Conservation (phyloP, 1,140 invertebrate genomes). For the Drosophila micromelanica region DNA sequence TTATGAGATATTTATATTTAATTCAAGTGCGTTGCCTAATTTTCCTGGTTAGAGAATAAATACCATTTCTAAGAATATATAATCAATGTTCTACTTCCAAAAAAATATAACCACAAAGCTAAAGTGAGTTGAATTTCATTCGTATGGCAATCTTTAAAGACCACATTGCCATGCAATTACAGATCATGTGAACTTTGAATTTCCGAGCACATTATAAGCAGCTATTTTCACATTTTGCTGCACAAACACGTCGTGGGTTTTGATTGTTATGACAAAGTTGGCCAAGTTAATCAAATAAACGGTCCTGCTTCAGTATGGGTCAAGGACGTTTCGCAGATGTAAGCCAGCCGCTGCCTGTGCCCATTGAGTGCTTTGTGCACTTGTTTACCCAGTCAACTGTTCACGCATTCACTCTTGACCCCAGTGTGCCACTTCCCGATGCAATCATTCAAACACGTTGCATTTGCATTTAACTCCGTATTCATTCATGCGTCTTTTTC, state of each 20-base stretch:
- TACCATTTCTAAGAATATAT: neutral
- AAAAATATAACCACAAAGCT: neutral
- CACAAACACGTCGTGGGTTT: neutral
- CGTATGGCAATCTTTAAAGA: no score
- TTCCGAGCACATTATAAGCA: no score
- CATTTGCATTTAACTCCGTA: slow-evolving; percentile 17
- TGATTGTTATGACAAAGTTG: slow-evolving; percentile 4
- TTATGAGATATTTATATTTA: neutral
- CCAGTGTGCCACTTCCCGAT: neutral
- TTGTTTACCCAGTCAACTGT: slow-evolving; percentile 8
- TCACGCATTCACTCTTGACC: slow-evolving; percentile 18
- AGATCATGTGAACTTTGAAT: no score
- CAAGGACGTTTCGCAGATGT: neutral
- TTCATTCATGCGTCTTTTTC: slow-evolving; percentile 1
- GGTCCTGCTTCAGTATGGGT: neutral
- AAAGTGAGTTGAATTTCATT: no score
- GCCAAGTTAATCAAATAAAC: neutral
- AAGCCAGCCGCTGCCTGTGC: neutral
- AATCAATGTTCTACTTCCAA: no score
- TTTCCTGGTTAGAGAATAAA: neutral
- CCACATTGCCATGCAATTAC: no score
- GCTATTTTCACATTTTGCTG: neutral
- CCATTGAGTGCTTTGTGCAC: slow-evolving; percentile 1
- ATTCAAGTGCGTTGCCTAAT: neutral
- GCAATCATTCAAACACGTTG: slow-evolving; percentile 14